These are phyloP conservation scores for Neotragus pygmaeus DNA, from an alignment of 2,113 vertebrate genomes.

Conservation along the genomic window DNA sequence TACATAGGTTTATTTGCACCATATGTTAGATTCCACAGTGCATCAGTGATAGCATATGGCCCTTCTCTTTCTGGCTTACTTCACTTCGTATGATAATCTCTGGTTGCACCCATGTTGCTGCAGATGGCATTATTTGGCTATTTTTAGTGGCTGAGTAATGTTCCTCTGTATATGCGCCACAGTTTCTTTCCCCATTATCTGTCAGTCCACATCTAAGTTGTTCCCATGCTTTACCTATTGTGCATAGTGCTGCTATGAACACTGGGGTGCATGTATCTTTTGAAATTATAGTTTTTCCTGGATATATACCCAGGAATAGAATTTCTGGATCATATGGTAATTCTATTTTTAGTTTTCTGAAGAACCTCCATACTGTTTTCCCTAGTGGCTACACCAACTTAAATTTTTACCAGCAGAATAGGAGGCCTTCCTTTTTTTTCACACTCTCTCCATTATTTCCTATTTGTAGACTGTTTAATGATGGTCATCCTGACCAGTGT, in stretches of 20 bases:
- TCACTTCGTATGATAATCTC: background rate
- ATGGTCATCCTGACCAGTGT: background rate
- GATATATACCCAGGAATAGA: background rate
- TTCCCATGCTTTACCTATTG: background rate
- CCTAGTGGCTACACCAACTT: background rate
- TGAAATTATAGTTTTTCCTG: background rate
- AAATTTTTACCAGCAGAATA: background rate
- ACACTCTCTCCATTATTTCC: background rate
- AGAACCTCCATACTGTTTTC: background rate
- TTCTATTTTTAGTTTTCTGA: background rate
- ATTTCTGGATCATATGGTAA: background rate
- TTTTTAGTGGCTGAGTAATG: background rate
- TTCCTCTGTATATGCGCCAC: background rate
- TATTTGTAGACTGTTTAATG: background rate
- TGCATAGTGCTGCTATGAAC: background rate
- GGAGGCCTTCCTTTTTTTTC: background rate
- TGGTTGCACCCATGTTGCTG: background rate
- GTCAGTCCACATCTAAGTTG: rapidly evolving
- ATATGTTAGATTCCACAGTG: background rate
- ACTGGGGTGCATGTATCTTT: background rate
- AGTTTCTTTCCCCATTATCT: background rate
- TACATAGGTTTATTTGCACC: background rate
- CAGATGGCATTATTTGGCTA: background rate
- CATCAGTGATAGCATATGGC: background rate
- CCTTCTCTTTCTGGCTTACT: background rate